Evolutionary conservation across 1,140 invertebrate genomes (phyloP).

Genomic region (Pomacea maculata): DNA sequence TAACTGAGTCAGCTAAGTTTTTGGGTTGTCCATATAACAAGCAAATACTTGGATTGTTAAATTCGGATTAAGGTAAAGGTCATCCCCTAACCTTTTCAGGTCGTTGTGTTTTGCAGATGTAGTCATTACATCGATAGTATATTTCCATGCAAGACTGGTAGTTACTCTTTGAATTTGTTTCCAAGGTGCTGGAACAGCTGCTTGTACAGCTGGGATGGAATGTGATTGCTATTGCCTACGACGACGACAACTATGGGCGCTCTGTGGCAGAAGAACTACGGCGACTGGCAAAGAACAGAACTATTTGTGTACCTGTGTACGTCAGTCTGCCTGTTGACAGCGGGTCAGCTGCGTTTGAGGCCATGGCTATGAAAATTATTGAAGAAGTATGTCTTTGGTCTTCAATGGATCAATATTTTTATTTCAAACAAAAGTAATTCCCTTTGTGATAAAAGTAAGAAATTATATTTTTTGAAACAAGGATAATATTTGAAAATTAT

Average conservation of each 20-base stretch:
- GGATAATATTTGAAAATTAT: no score
- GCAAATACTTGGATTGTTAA: neutral
- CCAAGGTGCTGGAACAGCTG: neutral
- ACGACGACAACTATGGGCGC: constrained; percentile 4
- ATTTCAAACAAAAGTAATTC: no score
- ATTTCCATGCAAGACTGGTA: neutral
- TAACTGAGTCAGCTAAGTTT: no score
- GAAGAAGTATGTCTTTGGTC: neutral
- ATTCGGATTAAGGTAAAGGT: no score
- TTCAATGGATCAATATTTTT: no score
- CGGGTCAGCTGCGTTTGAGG: neutral
- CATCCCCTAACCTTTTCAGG: no score
- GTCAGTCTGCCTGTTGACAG: neutral
- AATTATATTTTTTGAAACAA: no score
- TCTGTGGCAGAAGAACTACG: constrained; percentile 1
- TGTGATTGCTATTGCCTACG: constrained; percentile 12
- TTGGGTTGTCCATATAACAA: neutral
- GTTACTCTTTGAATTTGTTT: neutral
- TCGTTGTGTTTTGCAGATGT: no score
- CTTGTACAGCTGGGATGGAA: constrained; percentile 6
- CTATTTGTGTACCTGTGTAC: constrained; percentile 8
- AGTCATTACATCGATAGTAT: neutral
- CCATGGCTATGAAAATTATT: neutral
- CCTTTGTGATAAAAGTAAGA: no score
- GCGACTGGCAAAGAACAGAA: neutral